Conservation (phyloP, 2,113 vertebrate genomes). For the Onychostruthus taczanowskii region DNA sequence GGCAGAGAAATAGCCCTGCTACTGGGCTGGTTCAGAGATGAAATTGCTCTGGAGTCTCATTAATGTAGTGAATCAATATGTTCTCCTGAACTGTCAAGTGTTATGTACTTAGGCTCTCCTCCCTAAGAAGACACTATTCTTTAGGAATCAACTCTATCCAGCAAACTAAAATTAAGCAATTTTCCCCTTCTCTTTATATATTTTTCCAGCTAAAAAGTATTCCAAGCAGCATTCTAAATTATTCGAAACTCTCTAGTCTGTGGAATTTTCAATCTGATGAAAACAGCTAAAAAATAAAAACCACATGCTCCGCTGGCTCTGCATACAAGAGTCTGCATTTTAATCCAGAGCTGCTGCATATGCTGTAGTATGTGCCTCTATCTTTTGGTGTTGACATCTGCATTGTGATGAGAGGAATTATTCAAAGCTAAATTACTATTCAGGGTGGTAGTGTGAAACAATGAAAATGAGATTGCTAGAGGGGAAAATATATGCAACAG, state of each 20-base stretch:
- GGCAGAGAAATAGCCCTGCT: neutral
- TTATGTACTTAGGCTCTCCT: neutral
- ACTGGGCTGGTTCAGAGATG: neutral
- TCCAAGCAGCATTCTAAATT: conserved; percentile 12
- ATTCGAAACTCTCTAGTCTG: conserved; percentile 8
- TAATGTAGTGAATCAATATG: neutral
- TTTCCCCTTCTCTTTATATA: neutral
- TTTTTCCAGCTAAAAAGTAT: conserved; percentile 10
- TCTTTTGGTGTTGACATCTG: conserved; percentile 13
- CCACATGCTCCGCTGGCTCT: conserved; percentile 1
- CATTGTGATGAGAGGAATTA: conserved; percentile 48
- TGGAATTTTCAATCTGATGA: conserved; percentile 42
- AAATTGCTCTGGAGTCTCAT: neutral
- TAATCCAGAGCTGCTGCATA: conserved; percentile 13
- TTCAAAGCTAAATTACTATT: conserved; percentile 55
- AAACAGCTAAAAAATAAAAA: conserved; percentile 36
- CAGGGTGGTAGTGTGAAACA: conserved; percentile 16
- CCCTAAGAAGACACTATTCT: neutral
- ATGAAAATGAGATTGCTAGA: conserved; percentile 45
- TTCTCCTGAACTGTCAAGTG: neutral
- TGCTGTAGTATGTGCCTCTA: neutral
- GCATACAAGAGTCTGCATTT: neutral
- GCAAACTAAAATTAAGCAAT: neutral
- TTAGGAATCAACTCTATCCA: neutral
- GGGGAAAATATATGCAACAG: conserved; percentile 43